Base-by-base conservation (phyloP, 2,113 vertebrate species). In the Gymnogyps californianus region DNA sequence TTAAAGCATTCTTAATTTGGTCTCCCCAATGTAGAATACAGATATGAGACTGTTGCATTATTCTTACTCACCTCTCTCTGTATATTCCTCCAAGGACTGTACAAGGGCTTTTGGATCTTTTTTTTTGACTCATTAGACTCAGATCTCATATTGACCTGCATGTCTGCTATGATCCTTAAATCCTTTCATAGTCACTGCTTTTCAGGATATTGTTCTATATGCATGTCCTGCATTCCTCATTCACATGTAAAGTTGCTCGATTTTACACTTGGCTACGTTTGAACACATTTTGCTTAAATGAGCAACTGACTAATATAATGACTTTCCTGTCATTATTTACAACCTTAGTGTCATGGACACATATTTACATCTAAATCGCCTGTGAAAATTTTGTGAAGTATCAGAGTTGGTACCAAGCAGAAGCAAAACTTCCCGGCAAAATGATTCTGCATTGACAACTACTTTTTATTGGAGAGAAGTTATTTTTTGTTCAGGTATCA, bases 141-240 rank as follows among this genome's bases (percentile, higher is more conserved):
- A n/a, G 29, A 18, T 77, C 31, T 83, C 14, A 7, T 74, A 40
- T 28, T 69, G 38, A 61, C 18, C 46, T 74, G 28, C 9, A 22
- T 89, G 24, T 65, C 54, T 65, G 28, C 8, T 70, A 6, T 32
- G 28, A 83, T 66, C 21, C 61, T 66, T 52, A 92, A 75, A 66
- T 75, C 11, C 10, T 32, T 74, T 83, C 29, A 9, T 7, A 46
- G 44, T 34, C 0, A 0, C 17, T 76, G 0, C 5, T 79, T 64
- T 88, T 62, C 34, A 57, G 32, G 13, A 34, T 85, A 12, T 13
- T 46, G 2, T 46, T 71, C 54, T 65, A 5, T 55, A 18, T 34
- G 17, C 5, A 9, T 54, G 14, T 77, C 21, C 46, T 67, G 7
- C 29, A 13, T 76, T 83, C 32, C 29, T 71, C 26, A 32, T 80